Evolutionary conservation across 92 coral and sea anemone species (phyloP).

Genomic region (Umimayanthus kanabou): DNA sequence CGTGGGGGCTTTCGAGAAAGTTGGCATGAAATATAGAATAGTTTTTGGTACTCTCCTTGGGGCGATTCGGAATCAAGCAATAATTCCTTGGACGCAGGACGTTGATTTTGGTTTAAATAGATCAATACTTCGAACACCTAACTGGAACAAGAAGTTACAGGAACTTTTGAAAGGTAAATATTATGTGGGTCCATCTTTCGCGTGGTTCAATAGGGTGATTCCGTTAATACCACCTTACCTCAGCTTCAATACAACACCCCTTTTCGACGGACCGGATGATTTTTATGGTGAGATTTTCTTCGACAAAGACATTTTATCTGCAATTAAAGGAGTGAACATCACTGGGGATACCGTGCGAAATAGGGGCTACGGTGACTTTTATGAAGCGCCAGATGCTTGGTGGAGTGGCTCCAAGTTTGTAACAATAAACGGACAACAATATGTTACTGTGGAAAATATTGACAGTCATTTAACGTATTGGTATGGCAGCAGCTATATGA

Average conservation of each 20-base stretch:
- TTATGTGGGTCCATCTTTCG: conserved; percentile 52
- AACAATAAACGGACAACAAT: conserved; percentile 46
- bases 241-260: conserved; percentile 45
- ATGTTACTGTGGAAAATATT: conserved; percentile 44
- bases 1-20: conserved; percentile 40
- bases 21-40: conserved; percentile 46
- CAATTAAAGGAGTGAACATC: conserved; percentile 41
- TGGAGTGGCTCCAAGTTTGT: conserved; percentile 51
- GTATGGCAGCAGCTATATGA: conserved; percentile 56
- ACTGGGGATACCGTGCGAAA: conserved; percentile 8
- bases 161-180: conserved; percentile 42
- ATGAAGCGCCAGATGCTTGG: conserved; percentile 40
- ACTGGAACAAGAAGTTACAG: conserved; percentile 33
- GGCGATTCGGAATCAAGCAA: conserved; percentile 59
- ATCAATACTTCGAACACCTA: conserved; percentile 5
- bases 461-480: conserved; percentile 46
- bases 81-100: conserved; percentile 70
- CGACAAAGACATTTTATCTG: conserved; percentile 23
- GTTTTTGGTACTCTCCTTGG: conserved; percentile 70
- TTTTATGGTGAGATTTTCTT: conserved; percentile 59
- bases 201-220: conserved; percentile 37
- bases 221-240: conserved; percentile 55
- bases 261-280: conserved; percentile 64
- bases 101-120: conserved; percentile 50
- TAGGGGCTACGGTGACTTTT: conserved; percentile 51